A percentile compares a stretch with the other conserved stretches of the same genome.
Conservation (phyloP, 2,797 vertebrate species). For the Mareca penelope region DNA sequence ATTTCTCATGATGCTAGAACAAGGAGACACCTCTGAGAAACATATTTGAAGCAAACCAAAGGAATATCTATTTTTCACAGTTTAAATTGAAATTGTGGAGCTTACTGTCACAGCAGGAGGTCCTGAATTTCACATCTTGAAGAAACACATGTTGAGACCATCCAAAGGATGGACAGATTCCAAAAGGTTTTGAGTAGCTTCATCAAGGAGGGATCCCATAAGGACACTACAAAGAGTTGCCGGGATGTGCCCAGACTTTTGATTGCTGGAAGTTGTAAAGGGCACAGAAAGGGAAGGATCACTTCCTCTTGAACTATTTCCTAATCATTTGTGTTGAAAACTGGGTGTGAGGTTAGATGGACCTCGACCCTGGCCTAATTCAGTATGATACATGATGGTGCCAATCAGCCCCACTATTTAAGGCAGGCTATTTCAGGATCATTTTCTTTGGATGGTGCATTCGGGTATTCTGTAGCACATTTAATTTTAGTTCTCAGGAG, state of each 20-base stretch:
- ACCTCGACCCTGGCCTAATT: neutral
- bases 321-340: neutral
- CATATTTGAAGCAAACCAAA: neutral
- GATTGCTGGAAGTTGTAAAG: neutral
- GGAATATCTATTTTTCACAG: neutral
- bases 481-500: conserved; percentile 7
- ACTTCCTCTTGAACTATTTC: neutral
- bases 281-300: neutral
- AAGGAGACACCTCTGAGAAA: neutral
- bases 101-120: neutral
- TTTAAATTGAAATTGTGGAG: neutral
- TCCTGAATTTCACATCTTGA: neutral
- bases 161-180: neutral
- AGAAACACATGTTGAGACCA: neutral
- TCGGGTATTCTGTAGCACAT: conserved; percentile 16
- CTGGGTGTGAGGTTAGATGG: neutral
- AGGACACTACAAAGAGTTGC: neutral
- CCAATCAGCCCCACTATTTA: neutral
- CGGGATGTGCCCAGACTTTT: neutral
- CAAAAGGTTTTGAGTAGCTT: neutral
- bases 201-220: neutral
- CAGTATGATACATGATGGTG: neutral
- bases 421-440: neutral
- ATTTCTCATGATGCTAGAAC: neutral
- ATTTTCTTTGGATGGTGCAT: neutral